phyloP scores from a whole-genome alignment of 1,140 invertebrate genomes.

The Scaptomyza hsui region DNA sequence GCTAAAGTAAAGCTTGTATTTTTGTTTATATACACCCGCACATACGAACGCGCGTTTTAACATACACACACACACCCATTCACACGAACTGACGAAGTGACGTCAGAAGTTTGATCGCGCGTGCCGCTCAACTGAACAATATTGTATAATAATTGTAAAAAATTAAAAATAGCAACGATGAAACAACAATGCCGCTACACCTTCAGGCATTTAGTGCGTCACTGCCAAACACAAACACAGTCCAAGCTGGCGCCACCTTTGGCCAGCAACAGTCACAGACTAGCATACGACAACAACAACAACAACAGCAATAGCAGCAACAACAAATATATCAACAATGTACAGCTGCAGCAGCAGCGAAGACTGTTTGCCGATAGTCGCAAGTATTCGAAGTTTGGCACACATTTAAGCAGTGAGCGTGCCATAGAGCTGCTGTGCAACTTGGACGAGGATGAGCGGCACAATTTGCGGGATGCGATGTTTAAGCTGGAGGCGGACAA shows the following conservation, averaged over 20 bases:
- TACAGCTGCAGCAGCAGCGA: constrained; percentile 1
- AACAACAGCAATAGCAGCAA: constrained; percentile 11
- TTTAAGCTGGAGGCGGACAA: constrained; percentile 62
- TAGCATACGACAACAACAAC: constrained; percentile 11
- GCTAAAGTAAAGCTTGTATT: constrained; percentile 40
- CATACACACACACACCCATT: constrained; percentile 1
- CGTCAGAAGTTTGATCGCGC: constrained; percentile 33
- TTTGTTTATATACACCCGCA: constrained; percentile 35
- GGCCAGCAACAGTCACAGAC: constrained; percentile 4
- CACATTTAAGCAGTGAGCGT: constrained; percentile 53
- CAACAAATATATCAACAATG: constrained; percentile 2
- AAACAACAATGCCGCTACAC: constrained; percentile 29
- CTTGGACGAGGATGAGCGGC: constrained; percentile 62
- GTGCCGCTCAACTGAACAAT: background rate
- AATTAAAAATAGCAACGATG: constrained; percentile 40
- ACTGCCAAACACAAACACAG: constrained; percentile 21
- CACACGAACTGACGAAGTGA: no score
- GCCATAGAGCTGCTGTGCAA: constrained; percentile 69
- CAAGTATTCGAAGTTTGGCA: constrained; percentile 61
- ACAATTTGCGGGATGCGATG: constrained; percentile 56
- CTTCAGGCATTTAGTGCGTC: constrained; percentile 37
- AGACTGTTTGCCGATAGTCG: constrained; percentile 3
- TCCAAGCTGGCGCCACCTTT: background rate
- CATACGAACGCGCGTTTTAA: background rate
- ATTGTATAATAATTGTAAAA: constrained; percentile 9